Evolutionary conservation across 2,888 invertebrate genomes (phyloP).

Genomic region (Encarsia formosa): DNA sequence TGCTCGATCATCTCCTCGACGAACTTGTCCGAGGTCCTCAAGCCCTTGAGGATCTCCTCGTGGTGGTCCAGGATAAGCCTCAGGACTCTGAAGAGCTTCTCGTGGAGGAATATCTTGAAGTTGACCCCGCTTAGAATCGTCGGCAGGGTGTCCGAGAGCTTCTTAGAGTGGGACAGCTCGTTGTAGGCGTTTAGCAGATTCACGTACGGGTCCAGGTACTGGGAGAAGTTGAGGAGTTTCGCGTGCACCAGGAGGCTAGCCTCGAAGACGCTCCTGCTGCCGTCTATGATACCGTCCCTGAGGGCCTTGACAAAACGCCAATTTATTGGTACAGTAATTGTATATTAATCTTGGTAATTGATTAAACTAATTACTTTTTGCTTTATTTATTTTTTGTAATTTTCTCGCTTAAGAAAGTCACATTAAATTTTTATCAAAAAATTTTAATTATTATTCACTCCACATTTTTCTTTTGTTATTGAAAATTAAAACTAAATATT

Average conservation of each 20-base stretch:
- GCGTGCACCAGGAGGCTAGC: constrained; percentile 43
- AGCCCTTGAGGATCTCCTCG: constrained; percentile 40
- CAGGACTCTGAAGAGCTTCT: constrained; percentile 43
- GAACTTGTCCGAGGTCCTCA: constrained; percentile 37
- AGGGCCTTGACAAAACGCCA: too few relatives aligned
- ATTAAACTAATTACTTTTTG: too few relatives aligned
- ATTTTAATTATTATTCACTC: too few relatives aligned
- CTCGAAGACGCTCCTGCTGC: constrained; percentile 45
- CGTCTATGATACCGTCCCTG: constrained; percentile 41
- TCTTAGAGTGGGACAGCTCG: constrained; percentile 38
- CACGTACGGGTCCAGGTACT: constrained; percentile 35
- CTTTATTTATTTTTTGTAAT: too few relatives aligned
- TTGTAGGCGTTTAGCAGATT: constrained; percentile 41
- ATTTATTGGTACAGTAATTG: too few relatives aligned
- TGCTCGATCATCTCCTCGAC: constrained; percentile 44
- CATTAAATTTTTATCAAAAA: too few relatives aligned
- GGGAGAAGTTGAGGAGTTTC: constrained; percentile 33
- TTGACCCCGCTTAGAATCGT: constrained; percentile 43
- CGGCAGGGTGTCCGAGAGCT: constrained; percentile 38
- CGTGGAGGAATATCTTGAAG: constrained; percentile 46
- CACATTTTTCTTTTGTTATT: too few relatives aligned
- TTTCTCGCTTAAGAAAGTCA: too few relatives aligned
- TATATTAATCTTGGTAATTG: too few relatives aligned
- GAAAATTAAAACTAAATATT: too few relatives aligned
- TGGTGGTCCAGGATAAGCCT: constrained; percentile 40